Evolutionary conservation across 2,113 vertebrate species (phyloP).

Genomic region (Myotis brandtii): DNA sequence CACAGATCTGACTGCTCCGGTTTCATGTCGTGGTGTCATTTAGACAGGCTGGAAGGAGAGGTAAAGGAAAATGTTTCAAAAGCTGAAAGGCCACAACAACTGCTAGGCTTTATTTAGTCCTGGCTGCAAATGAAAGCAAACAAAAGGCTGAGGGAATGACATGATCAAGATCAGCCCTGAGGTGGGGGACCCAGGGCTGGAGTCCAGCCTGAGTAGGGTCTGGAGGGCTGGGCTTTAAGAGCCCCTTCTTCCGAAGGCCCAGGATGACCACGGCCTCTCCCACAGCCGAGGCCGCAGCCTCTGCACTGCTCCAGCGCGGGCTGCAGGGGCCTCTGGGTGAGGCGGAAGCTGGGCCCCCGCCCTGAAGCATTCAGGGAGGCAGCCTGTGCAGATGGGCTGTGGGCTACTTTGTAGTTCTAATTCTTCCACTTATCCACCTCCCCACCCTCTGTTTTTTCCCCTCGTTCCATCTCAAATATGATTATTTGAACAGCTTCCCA

Average conservation of each 20-base stretch:
- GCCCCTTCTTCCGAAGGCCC: background rate
- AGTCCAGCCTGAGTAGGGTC: background rate
- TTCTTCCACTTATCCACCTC: background rate
- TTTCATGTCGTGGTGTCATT: background rate
- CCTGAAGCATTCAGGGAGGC: no score
- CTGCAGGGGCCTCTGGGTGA: background rate
- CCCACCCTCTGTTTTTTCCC: no score
- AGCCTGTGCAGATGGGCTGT: no score
- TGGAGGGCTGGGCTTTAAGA: background rate
- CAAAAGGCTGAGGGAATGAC: background rate
- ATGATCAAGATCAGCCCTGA: background rate
- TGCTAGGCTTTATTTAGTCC: slow-evolving; percentile 3
- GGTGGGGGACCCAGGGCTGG: accelerated
- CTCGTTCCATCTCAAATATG: background rate
- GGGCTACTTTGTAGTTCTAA: background rate
- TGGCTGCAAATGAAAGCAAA: background rate
- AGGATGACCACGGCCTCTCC: background rate
- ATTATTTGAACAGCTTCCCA: background rate
- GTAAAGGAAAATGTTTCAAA: background rate
- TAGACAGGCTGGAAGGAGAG: background rate
- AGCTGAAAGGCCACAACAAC: background rate
- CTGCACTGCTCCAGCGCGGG: accelerated
- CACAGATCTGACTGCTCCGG: background rate
- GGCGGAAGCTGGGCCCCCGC: background rate
- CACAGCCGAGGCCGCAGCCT: no score